Evolutionary conservation across 2,113 vertebrate genomes (phyloP).

Genomic region (Gobiocypris rarus): DNA sequence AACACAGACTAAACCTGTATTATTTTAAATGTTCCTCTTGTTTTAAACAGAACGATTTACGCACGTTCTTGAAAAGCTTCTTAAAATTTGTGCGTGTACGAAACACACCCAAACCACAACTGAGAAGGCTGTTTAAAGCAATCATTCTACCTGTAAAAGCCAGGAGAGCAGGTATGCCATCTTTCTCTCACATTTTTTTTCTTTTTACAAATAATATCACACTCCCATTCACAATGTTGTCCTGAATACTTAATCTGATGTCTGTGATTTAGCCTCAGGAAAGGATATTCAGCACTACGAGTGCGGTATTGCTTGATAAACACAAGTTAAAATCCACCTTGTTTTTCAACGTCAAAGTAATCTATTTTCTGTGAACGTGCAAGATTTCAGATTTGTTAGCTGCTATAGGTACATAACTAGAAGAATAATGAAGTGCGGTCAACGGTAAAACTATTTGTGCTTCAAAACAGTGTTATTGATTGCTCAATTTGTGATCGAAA

Average conservation of each 20-base stretch:
- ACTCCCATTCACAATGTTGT: not conserved
- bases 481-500: no score
- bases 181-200: not conserved
- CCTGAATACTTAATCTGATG: not conserved
- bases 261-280: not conserved
- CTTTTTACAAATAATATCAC: not conserved
- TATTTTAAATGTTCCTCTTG: not conserved
- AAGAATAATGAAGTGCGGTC: no score
- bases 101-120: slow-evolving; percentile 25
- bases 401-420: no score
- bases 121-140: slow-evolving; percentile 38
- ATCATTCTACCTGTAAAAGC: not conserved
- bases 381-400: no score
- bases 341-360: no score
- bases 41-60: slow-evolving; percentile 26
- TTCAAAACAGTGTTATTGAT: no score
- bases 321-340: no score
- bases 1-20: not conserved
- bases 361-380: no score
- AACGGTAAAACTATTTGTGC: no score
- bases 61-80: slow-evolving; percentile 46
- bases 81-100: slow-evolving; percentile 20
- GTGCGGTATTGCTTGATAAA: no score
- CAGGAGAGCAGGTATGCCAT: slow-evolving; percentile 7
- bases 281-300: not conserved